Evolutionary conservation across 2,113 vertebrate genomes (phyloP).

Genomic region (Echinops telfairi): DNA sequence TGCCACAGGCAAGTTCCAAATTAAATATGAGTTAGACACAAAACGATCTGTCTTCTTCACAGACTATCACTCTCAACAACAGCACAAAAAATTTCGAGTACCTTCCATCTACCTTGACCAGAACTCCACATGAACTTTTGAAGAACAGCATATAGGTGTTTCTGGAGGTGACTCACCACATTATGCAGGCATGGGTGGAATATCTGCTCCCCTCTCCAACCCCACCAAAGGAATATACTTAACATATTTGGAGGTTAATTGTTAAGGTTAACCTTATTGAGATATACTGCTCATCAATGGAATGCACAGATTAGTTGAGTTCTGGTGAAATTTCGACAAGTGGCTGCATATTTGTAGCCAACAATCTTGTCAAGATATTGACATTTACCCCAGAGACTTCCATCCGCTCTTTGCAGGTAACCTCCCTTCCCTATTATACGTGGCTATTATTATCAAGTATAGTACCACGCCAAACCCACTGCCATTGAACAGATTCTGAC

Average conservation of each 20-base stretch:
- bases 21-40: constrained; percentile 32
- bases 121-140: constrained; percentile 8
- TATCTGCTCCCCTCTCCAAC: background rate
- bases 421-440: background rate
- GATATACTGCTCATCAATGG: constrained; percentile 31
- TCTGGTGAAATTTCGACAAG: constrained; percentile 38
- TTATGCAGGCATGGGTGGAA: constrained; percentile 1
- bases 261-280: constrained; percentile 18
- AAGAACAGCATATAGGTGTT: background rate
- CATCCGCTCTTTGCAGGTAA: background rate
- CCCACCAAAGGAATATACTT: background rate
- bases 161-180: constrained; percentile 30
- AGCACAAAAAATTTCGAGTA: background rate
- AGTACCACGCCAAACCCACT: too few relatives aligned
- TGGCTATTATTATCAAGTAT: too few relatives aligned
- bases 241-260: too few relatives aligned
- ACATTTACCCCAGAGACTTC: background rate
- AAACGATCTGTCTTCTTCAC: constrained; percentile 50
- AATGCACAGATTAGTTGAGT: constrained; percentile 32
- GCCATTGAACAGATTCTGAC: too few relatives aligned
- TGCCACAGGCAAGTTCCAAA: constrained; percentile 20
- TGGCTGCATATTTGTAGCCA: background rate
- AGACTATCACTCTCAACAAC: background rate
- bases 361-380: constrained; percentile 28
- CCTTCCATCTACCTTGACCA: background rate